A percentile compares a stretch with the other conserved stretches of the same genome.
Evolutionary conservation across 2,888 invertebrate species (phyloP).

Genomic region (Philhelius pedissequus): DNA sequence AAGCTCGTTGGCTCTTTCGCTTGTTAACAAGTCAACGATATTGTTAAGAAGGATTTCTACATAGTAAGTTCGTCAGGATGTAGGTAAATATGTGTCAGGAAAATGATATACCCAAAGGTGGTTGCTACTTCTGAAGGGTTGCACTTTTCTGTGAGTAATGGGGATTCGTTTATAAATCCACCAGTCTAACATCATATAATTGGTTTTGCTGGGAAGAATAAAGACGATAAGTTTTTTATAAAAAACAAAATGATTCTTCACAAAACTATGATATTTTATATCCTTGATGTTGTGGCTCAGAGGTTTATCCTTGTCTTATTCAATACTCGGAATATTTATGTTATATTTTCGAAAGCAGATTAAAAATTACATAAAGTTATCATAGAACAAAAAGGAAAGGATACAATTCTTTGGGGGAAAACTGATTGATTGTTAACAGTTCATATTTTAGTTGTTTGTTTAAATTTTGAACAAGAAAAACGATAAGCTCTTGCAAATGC

Average conservation of each 20-base stretch:
- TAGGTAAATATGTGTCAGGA: slow-evolving; percentile 7
- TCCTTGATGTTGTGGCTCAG: slow-evolving; percentile 13
- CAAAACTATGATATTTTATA: slow-evolving; percentile 5
- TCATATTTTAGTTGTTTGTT: not conserved
- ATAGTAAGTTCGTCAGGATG: not conserved
- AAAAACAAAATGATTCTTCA: not conserved
- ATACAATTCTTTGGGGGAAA: not conserved
- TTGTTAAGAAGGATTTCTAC: slow-evolving; percentile 30
- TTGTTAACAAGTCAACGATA: slow-evolving; percentile 60
- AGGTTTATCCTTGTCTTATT: slow-evolving; percentile 27
- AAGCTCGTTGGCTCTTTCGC: slow-evolving; percentile 64
- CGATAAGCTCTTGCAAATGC: no score
- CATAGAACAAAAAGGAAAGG: not conserved
- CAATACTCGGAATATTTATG: slow-evolving; percentile 37
- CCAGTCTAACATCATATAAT: slow-evolving; percentile 32
- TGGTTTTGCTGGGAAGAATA: slow-evolving; percentile 17
- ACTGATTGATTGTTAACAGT: not conserved
- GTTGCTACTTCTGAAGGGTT: not conserved
- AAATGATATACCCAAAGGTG: not conserved
- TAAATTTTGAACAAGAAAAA: not conserved
- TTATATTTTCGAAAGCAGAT: slow-evolving; percentile 13
- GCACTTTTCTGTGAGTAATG: not conserved
- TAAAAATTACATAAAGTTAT: slow-evolving; percentile 29
- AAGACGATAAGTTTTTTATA: slow-evolving; percentile 16
- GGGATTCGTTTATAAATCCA: not conserved